Base-by-base conservation (phyloP, 2,888 invertebrate species). In the Deilephila porcellus region DNA sequence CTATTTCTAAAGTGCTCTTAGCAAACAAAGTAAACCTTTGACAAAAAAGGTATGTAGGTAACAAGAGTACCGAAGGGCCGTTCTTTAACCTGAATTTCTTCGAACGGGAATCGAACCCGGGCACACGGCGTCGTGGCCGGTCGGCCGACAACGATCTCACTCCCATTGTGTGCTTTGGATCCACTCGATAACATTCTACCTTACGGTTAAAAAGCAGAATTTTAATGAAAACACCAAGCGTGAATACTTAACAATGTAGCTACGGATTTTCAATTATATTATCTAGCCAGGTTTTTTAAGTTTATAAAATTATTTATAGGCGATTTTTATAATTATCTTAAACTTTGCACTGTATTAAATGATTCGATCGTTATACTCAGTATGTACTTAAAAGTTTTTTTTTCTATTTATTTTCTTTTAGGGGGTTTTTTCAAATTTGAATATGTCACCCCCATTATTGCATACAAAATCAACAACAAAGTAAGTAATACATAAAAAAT, bases 61-160 rank as follows among this genome's bases (percentile, higher is more conserved):
- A 85, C 84, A 83, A 85, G 83, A 84, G 83, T 83, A 83, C 79
- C 82, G 77, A 81, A 84, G 82, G 82, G 86, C 85, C 87, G 89
- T 88, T 90, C 88, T 89, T 93, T 92, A 93, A 89, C 91, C 90
- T 89, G 88, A 85, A 88, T 93, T 91, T 90, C 82, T 86, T 83
- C 79, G 86, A 91, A 90, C 91, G 90, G 91, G 91, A 92, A 88
- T 87, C 90, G 87, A 91, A 91, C 90, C 85, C 78, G 83, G 86
- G 88, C 86, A 85, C 85, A 88, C 90, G 91, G 90, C 86, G 83
- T 74, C 81, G 81, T 80, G 79, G 80, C 29, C 62, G 20, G 67
- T 8, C 52, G 67, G 37, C 79, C 80, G 92, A 93, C 91, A 93
- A 93, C 84, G 90, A 93, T 93, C 93, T 91, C 82, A 82, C 81